phyloP scores from a whole-genome alignment of 2,113 vertebrate genomes.

The Apteryx owenii region DNA sequence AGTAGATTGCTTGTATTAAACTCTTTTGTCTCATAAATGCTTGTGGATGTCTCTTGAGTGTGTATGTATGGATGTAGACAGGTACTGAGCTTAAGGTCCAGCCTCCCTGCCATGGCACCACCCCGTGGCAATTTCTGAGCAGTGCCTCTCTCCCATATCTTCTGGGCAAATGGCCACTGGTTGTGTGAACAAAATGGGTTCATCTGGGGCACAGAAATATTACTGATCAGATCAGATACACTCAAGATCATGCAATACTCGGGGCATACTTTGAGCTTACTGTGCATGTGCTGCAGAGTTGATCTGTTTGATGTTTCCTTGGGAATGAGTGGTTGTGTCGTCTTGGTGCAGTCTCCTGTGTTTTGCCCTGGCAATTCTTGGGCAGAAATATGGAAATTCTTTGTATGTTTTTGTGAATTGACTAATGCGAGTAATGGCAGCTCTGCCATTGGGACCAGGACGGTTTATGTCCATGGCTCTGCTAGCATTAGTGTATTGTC shows the following conservation, averaged over 20 bases:
- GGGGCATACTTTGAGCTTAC: not conserved
- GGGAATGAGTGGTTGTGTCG: not conserved
- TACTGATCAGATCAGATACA: not conserved
- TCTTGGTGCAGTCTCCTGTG: not conserved
- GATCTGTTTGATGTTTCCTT: fast-evolving
- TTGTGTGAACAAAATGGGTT: not conserved
- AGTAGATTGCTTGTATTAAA: not conserved
- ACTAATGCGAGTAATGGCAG: not conserved
- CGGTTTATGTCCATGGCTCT: not conserved
- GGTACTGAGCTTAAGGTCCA: not conserved
- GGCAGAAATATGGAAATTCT: fast-evolving
- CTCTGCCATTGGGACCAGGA: not conserved
- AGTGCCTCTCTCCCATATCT: not conserved
- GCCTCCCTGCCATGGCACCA: fast-evolving
- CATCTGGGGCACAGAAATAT: not conserved
- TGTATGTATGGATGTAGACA: not conserved
- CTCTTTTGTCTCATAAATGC: not conserved
- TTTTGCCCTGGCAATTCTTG: not conserved
- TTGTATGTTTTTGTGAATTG: fast-evolving
- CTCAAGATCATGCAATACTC: not conserved
- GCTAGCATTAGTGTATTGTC: not conserved
- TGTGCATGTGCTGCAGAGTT: not conserved
- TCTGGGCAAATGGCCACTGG: not conserved
- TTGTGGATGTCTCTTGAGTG: not conserved
- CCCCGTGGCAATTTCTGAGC: not conserved